phyloP scores from a whole-genome alignment of 2,888 invertebrate genomes.

The Epiblema foenella region DNA sequence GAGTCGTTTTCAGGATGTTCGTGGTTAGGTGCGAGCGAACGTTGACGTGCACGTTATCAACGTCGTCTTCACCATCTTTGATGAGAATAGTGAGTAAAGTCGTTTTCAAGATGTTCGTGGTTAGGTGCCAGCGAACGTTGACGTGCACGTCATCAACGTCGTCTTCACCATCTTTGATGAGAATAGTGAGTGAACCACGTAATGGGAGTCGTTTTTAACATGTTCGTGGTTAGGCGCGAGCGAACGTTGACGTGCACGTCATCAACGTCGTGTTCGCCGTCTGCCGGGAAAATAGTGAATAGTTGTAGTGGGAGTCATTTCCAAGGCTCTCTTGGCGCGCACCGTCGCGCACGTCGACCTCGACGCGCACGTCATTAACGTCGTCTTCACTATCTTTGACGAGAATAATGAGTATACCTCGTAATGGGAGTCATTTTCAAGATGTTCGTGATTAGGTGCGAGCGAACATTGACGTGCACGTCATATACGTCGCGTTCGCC shows the following conservation, averaged over 20 bases:
- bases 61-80: slow-evolving; percentile 99
- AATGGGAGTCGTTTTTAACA: too few species aligned
- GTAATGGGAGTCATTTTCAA: slow-evolving; percentile 58
- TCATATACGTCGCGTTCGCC: neutral
- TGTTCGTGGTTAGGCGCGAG: too few species aligned
- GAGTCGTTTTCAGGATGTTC: slow-evolving; percentile 83
- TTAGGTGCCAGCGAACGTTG: too few species aligned
- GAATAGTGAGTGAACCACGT: slow-evolving; percentile 83
- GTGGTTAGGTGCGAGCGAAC: slow-evolving; percentile 97
- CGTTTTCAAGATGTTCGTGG: too few species aligned
- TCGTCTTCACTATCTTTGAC: too few species aligned
- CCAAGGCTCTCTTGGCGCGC: too few species aligned
- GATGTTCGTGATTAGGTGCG: slow-evolving; percentile 95
- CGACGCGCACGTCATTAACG: too few species aligned
- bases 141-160: too few species aligned
- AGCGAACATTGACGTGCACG: too few species aligned
- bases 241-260: too few species aligned
- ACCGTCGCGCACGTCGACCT: slow-evolving; percentile 99
- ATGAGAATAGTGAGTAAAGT: slow-evolving; percentile 91
- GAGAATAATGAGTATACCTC: slow-evolving; percentile 93
- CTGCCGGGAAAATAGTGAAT: slow-evolving; percentile 98
- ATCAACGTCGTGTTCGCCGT: too few species aligned
- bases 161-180: slow-evolving; percentile 99
- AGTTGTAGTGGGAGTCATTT: too few species aligned
- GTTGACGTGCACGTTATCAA: slow-evolving; percentile 98